A percentile compares a stretch with the other conserved stretches of the same genome.
Conservation (phyloP, 2,797 vertebrate species). For the Pangasius macronema region DNA sequence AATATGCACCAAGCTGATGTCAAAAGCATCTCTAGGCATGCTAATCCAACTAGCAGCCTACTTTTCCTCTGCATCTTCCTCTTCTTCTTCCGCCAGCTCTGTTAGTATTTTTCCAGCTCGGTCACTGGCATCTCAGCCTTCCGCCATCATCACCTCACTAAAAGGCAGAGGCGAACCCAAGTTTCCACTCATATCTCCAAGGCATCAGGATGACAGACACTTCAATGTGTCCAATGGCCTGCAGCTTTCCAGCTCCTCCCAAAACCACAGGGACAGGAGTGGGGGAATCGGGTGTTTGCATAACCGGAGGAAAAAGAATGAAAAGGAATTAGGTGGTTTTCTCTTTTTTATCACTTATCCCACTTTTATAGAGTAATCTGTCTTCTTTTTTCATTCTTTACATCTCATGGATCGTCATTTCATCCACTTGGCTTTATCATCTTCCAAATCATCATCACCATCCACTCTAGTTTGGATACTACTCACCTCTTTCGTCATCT, state of each 20-base stretch:
- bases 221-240: slow-evolving; percentile 59
- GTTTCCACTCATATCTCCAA: slow-evolving; percentile 14
- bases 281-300: slow-evolving; percentile 35
- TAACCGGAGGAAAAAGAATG: slow-evolving; percentile 58
- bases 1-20: neutral
- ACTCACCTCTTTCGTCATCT: neutral
- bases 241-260: neutral
- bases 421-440: neutral
- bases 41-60: slow-evolving; percentile 21
- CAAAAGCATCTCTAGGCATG: neutral
- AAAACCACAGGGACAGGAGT: slow-evolving; percentile 22
- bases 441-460: neutral
- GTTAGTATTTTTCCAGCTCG: slow-evolving; percentile 51
- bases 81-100: slow-evolving; percentile 60
- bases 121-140: slow-evolving; percentile 44
- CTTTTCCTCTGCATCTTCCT: slow-evolving; percentile 47
- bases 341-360: neutral
- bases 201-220: slow-evolving; percentile 20
- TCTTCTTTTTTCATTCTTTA: neutral
- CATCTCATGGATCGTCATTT: neutral
- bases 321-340: slow-evolving; percentile 45
- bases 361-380: neutral
- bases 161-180: slow-evolving; percentile 16
- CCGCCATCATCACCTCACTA: slow-evolving; percentile 50
- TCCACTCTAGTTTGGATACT: neutral